Conservation (phyloP, 1,140 invertebrate genomes). For the Drosophila pseudoananassae region DNA sequence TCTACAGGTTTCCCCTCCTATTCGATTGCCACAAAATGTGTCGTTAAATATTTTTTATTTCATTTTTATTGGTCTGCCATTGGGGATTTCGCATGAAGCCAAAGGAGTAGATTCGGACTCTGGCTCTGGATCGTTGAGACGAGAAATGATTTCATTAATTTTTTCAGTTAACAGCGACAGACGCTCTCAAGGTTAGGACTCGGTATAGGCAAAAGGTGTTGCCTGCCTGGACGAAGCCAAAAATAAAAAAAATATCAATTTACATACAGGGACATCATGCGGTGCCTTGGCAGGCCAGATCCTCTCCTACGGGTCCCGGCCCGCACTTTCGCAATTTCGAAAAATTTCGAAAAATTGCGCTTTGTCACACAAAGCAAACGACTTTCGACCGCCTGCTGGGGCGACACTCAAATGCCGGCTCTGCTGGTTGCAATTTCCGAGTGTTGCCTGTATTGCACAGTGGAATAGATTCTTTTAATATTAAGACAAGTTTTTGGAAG, state of each 20-base stretch:
- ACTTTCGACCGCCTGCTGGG: conserved; percentile 61
- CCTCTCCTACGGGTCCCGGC: conserved; percentile 33
- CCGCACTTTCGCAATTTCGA: conserved; percentile 77
- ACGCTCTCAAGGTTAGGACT: conserved; percentile 69
- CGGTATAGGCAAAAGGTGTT: conserved; percentile 54
- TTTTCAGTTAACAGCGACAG: conserved; percentile 60
- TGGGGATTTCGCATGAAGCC: conserved; percentile 39
- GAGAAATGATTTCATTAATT: conserved; percentile 77
- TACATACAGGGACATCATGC: conserved; percentile 75
- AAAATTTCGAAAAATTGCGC: conserved; percentile 75
- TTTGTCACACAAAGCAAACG: conserved; percentile 65
- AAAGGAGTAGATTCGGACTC: background rate
- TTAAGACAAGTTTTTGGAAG: background rate
- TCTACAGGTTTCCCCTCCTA: conserved; percentile 57
- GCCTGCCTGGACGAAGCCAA: conserved; percentile 13
- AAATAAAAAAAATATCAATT: conserved; percentile 69
- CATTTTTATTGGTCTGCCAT: conserved; percentile 56
- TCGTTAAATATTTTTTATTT: conserved; percentile 75
- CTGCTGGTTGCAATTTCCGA: conserved; percentile 37
- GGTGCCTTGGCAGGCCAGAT: conserved; percentile 31
- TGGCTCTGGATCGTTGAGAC: conserved; percentile 13
- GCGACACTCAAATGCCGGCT: conserved; percentile 70
- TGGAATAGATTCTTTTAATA: conserved; percentile 3
- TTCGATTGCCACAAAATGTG: conserved; percentile 38
- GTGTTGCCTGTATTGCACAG: conserved; percentile 35